A percentile compares a stretch with the other conserved stretches of the same genome.
Conservation (phyloP, 1,140 invertebrate genomes). For the Penaeus vannamei region DNA sequence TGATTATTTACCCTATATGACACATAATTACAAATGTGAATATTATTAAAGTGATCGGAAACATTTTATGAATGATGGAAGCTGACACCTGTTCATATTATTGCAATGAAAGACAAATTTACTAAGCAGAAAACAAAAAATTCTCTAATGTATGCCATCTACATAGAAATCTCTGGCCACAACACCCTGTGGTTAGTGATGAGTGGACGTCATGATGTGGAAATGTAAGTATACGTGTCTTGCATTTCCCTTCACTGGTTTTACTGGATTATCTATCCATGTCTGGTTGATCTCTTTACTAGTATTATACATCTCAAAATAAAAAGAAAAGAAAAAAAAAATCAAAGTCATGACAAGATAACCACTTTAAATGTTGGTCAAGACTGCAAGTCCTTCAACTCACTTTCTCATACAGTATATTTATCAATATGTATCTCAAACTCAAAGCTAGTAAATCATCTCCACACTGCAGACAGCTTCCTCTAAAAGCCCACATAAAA, state of each 20-base stretch:
- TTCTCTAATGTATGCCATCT: constrained; percentile 21
- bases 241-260: no score
- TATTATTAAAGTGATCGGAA: constrained; percentile 4
- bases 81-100: constrained; percentile 33
- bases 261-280: background rate
- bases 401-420: no score
- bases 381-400: no score
- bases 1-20: constrained; percentile 22
- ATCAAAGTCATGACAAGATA: no score
- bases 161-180: constrained; percentile 11
- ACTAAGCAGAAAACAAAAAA: constrained; percentile 38
- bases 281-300: background rate
- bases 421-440: no score
- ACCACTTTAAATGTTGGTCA: no score
- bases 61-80: constrained; percentile 36
- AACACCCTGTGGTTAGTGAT: constrained; percentile 25
- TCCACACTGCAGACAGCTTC: no score
- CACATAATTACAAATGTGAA: constrained; percentile 37
- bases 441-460: no score
- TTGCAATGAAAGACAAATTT: constrained; percentile 42
- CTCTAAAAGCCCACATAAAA: no score
- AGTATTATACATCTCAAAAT: no score
- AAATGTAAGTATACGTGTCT: constrained; percentile 4
- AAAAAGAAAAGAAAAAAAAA: no score
- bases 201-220: constrained; percentile 48